Conservation (phyloP, 1,140 invertebrate species). For the Trissolcus basalis region DNA sequence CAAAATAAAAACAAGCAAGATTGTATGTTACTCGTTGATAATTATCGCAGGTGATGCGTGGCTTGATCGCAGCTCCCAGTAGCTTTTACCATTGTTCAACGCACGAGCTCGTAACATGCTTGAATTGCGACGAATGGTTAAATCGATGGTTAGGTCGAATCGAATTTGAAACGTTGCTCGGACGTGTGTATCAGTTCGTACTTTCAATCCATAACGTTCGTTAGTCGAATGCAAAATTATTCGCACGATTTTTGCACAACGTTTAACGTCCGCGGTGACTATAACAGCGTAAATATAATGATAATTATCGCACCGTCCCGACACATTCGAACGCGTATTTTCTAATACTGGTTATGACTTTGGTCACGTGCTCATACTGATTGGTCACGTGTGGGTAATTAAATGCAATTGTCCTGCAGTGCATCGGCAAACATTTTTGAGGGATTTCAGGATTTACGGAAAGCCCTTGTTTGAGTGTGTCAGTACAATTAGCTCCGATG, state of each 20-base stretch:
- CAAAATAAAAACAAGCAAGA: constrained; percentile 45
- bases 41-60: constrained; percentile 50
- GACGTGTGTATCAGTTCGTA: constrained; percentile 40
- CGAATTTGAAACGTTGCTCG: constrained; percentile 57
- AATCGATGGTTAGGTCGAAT: constrained; percentile 48
- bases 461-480: constrained; percentile 14
- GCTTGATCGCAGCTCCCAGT: constrained; percentile 43
- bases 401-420: constrained; percentile 26
- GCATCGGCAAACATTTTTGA: constrained; percentile 8
- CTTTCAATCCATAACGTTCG: constrained; percentile 41
- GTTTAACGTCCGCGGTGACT: constrained; percentile 37
- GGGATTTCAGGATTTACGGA: constrained; percentile 13
- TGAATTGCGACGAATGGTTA: constrained; percentile 53
- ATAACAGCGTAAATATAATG: constrained; percentile 39
- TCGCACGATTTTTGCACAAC: constrained; percentile 40
- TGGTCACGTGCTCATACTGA: constrained; percentile 34
- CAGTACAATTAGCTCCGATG: background rate
- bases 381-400: constrained; percentile 36
- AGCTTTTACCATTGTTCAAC: constrained; percentile 53
- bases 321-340: constrained; percentile 18
- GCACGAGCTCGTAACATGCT: constrained; percentile 50
- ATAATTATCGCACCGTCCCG: constrained; percentile 29
- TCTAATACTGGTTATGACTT: constrained; percentile 45
- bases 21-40: constrained; percentile 49
- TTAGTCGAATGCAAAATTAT: constrained; percentile 50